Conservation (phyloP, 2,797 vertebrate genomes). For the Buphagus erythrorhynchus region DNA sequence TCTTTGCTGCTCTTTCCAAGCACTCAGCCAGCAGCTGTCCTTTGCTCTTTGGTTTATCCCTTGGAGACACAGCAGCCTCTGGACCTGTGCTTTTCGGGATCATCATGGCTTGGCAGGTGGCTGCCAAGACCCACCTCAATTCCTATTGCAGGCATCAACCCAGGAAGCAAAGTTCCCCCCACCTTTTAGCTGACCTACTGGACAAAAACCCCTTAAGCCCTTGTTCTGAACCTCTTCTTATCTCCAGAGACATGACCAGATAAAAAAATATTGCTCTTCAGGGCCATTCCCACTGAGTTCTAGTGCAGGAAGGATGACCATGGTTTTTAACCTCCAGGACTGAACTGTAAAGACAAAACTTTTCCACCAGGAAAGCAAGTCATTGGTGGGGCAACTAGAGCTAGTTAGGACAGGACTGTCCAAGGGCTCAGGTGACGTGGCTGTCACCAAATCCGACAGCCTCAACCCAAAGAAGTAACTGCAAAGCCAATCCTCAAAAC, state of each 20-base stretch:
- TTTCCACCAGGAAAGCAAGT: not conserved
- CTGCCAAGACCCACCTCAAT: not conserved
- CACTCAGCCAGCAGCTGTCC: not conserved
- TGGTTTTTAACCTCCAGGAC: not conserved
- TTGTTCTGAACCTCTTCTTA: not conserved
- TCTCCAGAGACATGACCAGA: accelerated
- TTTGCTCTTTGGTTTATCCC: not conserved
- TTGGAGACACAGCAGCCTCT: not conserved
- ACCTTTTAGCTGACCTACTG: not conserved
- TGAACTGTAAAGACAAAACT: not conserved
- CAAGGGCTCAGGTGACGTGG: not conserved
- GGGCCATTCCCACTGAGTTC: not conserved
- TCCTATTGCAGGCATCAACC: not conserved
- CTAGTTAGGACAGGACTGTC: not conserved
- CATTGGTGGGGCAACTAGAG: not conserved
- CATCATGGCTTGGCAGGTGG: not conserved
- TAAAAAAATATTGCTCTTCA: not conserved
- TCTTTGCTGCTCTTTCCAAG: not conserved
- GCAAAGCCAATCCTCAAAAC: not conserved
- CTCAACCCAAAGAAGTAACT: not conserved
- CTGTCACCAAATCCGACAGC: not conserved
- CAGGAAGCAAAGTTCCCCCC: not conserved
- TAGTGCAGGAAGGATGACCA: not conserved
- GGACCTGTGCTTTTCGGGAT: not conserved
- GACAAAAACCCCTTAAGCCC: not conserved